These are phyloP conservation scores for Cyprinus carpio DNA, from an alignment of 2,113 vertebrate species.

Conservation along the genomic window DNA sequence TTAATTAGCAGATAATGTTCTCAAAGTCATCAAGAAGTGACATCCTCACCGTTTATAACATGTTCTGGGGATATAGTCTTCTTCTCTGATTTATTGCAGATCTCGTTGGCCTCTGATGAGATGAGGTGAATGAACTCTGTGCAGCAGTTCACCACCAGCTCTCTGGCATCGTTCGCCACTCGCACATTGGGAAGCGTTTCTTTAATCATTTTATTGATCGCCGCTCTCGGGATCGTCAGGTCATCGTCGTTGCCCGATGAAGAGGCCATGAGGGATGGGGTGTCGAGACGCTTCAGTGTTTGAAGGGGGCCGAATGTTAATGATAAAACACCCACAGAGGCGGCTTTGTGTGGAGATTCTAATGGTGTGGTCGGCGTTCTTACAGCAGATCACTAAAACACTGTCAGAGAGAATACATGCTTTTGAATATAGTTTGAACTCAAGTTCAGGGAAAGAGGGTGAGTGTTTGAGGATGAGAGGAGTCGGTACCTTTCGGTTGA, in stretches of 20 bases:
- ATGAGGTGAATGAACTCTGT: conserved; percentile 99
- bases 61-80: conserved; percentile 99
- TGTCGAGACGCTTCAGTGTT: not conserved
- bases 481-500: conserved; percentile 42
- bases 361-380: not conserved
- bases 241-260: conserved; percentile 98
- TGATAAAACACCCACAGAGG: not conserved
- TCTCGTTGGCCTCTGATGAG: conserved; percentile 97
- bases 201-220: conserved; percentile 99
- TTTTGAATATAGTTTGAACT: not conserved
- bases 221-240: conserved; percentile 95
- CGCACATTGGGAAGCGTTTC: conserved; percentile 96
- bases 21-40: not conserved
- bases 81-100: conserved; percentile 99
- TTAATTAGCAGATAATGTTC: not conserved
- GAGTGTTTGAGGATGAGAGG: not conserved
- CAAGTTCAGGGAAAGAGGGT: not conserved
- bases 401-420: not conserved
- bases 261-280: conserved; percentile 84
- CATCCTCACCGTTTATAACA: conserved; percentile 90
- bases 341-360: conserved; percentile 26
- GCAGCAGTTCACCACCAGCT: conserved; percentile 98
- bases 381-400: not conserved
- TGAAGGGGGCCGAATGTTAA: not conserved
- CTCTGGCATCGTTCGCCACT: conserved; percentile 95